Base-by-base conservation (phyloP, 2,113 vertebrate species). In the Isurus oxyrinchus region DNA sequence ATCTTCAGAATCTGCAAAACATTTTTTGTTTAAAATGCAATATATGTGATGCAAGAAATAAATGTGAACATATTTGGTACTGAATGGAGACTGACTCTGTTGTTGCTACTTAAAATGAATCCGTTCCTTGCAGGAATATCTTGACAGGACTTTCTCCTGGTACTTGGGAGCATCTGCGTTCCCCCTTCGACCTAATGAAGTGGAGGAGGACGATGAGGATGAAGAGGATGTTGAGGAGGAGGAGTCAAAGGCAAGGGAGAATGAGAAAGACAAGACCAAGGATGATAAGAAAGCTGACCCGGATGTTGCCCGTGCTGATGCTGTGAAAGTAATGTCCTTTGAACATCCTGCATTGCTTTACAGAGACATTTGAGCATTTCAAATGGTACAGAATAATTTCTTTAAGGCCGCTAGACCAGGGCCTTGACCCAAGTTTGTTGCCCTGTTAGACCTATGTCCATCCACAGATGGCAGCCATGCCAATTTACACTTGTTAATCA, bases 101-200 rank as follows among this genome's bases (percentile, higher is more conserved):
- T 90, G 25, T 19, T 96, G 66, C 72, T 2, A 40, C n/a, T 63
- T 19, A 72, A 55, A 55, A 55, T 27, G 55, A 49, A 23, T 14
- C 5, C 69, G 25, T 96, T 86, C 96, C 25, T 96, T 96, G 1
- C 66, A 99, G 99, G 98, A 99, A 94, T 98, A 98, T 87, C 97
- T 99, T 0, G 99, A 99, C 96, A 97, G 96, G 96, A 98, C 98
- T 53, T 99, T 99, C 97, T 98, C 98, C 25, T 99, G 99, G 99
- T 98, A 99, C 96, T 97, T 97, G 0, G 99, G 99, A 14, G 97
- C 98, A 96, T 97, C 97, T 76, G 94, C 97, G 3, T 99, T 99
- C 96, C 98, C 99, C 2, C 97, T 99, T 96, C 97, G 98, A 96
- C 98, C 99, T 5, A 98, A 55, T 61, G 96, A 97, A 96, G 97